Conservation (phyloP, 2,888 invertebrate genomes). For the Cephus rjabovi region DNA sequence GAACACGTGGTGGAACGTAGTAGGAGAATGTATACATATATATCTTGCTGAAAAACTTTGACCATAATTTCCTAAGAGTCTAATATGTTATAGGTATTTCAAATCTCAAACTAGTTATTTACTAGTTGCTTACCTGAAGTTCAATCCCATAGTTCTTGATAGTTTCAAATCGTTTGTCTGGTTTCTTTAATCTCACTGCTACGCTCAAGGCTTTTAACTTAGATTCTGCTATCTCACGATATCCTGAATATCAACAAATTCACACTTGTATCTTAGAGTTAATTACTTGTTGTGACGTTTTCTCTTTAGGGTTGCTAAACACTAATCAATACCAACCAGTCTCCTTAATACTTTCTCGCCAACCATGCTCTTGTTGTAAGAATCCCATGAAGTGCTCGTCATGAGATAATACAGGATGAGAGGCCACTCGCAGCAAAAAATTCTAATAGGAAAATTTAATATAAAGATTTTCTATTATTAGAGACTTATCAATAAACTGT, state of each 20-base stretch:
- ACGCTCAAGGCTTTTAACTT: constrained; percentile 82
- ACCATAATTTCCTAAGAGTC: background rate
- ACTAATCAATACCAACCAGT: constrained; percentile 69
- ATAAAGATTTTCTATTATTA: background rate
- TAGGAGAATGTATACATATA: constrained; percentile 16
- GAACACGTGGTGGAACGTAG: background rate
- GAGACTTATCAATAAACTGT: background rate
- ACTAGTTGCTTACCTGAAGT: constrained; percentile 70
- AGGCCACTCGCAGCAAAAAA: constrained; percentile 80
- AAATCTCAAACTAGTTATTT: constrained; percentile 25
- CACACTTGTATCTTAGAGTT: constrained; percentile 9
- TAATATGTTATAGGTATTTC: constrained; percentile 69
- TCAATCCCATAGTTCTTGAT: constrained; percentile 82
- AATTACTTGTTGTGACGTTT: constrained; percentile 5
- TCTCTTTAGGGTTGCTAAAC: background rate
- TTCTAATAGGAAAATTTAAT: constrained; percentile 66
- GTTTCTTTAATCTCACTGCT: constrained; percentile 78
- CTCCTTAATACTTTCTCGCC: constrained; percentile 82
- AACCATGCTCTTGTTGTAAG: constrained; percentile 81
- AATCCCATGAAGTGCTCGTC: constrained; percentile 84
- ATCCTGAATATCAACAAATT: constrained; percentile 68
- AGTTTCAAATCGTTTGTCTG: constrained; percentile 79
- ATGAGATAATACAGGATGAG: constrained; percentile 79
- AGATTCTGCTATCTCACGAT: constrained; percentile 81
- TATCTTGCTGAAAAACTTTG: constrained; percentile 68